Evolutionary conservation across 2,888 invertebrate species (phyloP), one percentile per base, ranked within the genome.

Genomic region (Drosophila paramelanica): DNA sequence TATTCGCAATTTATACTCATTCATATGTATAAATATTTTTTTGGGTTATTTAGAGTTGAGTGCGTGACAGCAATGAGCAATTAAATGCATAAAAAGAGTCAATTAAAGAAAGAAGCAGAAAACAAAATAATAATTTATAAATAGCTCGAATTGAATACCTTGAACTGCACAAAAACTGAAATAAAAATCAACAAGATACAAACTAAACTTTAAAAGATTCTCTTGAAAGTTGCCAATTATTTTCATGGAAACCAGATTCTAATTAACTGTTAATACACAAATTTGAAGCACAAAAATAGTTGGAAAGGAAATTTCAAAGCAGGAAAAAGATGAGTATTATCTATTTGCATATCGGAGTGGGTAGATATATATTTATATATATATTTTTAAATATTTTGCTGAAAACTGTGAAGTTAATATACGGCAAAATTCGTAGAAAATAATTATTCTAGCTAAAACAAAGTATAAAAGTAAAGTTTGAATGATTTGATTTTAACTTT

Each of bases 1-100:
- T 36, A 36, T 36, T 36, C 36, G 36, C 5, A 43, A 36, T 36
- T 55, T 33, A 43, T 23, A 43, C 17, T 23, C 57, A 25, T 14
- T 17, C 13, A 39, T 33, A 11, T 45, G 20, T 11, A 43, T 13
- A 20, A 7, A 25, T 25, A 25, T 25, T 43, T 10, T 38, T 47
- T 3, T 17, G 25, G 17, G n/a, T 38, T 36, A 49, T 61, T 50
- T n/a, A 36, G 7, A 27, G n/a, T 14, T 14, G 20, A 39, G 0
- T 31, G 25, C 39, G 7, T 14, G 25, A 11, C 10, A 10, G 27
- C 17, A 42, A 14, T 31, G 5, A 7, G 7, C 11, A 20, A 25
- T n/a, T 1, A 11, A 27, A 23, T 1, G 5, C n/a, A 17, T n/a
- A 42, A 39, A 14, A 36, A 36, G 1, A 36, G 36, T 13, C 13